Conservation (phyloP, 2,797 vertebrate genomes). For the Alexandromys oeconomus region DNA sequence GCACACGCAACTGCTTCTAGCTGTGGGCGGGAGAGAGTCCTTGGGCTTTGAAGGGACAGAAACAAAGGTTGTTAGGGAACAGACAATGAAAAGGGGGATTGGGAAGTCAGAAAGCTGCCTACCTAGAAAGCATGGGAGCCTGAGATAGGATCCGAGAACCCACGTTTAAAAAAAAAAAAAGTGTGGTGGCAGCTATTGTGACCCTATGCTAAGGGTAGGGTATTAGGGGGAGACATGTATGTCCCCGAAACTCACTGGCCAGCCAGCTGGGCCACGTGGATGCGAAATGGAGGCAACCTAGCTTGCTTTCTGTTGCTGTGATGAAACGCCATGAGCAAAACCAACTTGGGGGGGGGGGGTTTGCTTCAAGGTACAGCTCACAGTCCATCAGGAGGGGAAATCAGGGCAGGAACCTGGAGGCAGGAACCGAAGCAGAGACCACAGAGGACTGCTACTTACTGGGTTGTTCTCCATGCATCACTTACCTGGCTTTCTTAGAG, state of each 20-base stretch:
- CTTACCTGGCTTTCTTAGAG: background rate
- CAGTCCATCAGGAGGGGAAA: background rate
- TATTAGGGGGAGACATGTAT: no score
- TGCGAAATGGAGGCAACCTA: background rate
- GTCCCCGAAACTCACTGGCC: background rate
- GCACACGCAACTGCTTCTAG: background rate
- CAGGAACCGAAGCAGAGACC: background rate
- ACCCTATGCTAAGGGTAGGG: background rate
- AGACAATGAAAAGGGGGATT: slow-evolving; percentile 54
- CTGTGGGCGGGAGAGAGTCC: background rate
- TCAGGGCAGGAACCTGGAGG: background rate
- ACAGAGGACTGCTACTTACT: background rate
- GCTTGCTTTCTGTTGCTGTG: background rate
- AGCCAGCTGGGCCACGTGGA: background rate
- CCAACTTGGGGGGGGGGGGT: background rate
- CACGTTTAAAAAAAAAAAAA: background rate
- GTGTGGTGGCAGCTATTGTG: background rate
- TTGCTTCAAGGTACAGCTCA: background rate
- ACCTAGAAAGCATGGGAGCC: background rate
- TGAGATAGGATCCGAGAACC: background rate
- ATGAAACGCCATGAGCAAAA: background rate
- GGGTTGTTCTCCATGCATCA: background rate
- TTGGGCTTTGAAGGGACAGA: slow-evolving; percentile 63
- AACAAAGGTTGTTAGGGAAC: slow-evolving; percentile 54
- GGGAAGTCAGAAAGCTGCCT: background rate